Conservation (phyloP, 2,113 vertebrate species). For the Xerus inauris region DNA sequence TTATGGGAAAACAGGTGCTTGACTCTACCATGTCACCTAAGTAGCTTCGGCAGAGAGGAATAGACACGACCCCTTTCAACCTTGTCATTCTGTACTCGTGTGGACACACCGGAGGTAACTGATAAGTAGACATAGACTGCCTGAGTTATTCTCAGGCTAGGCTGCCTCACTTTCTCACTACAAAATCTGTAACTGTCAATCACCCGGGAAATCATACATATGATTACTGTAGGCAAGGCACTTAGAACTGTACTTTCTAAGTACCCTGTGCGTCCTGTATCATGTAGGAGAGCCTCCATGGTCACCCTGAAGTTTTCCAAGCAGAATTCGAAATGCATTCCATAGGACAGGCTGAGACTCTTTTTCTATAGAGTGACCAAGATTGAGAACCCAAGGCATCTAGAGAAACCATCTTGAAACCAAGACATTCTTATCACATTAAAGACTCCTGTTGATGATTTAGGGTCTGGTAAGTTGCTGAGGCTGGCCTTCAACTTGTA, state of each 20-base stretch:
- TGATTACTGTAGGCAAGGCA: too few species aligned
- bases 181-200: not conserved
- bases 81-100: not conserved
- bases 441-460: too few species aligned
- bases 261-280: fast-evolving
- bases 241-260: not conserved
- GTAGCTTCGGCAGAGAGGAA: not conserved
- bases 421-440: too few species aligned
- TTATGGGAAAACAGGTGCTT: not conserved
- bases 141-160: not conserved
- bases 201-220: not conserved
- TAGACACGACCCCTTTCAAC: not conserved
- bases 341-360: fast-evolving
- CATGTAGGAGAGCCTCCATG: fast-evolving
- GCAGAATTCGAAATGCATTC: too few species aligned
- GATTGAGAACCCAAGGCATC: fast-evolving
- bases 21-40: fast-evolving
- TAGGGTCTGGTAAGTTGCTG: not conserved
- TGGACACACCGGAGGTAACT: fast-evolving
- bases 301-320: too few species aligned
- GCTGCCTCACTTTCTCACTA: fast-evolving
- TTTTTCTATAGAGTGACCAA: fast-evolving
- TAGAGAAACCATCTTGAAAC: not conserved
- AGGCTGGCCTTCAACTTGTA: not conserved
- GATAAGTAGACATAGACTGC: fast-evolving